phyloP scores from a whole-genome alignment of 2,797 vertebrate genomes.

The Falco novaeseelandiae region DNA sequence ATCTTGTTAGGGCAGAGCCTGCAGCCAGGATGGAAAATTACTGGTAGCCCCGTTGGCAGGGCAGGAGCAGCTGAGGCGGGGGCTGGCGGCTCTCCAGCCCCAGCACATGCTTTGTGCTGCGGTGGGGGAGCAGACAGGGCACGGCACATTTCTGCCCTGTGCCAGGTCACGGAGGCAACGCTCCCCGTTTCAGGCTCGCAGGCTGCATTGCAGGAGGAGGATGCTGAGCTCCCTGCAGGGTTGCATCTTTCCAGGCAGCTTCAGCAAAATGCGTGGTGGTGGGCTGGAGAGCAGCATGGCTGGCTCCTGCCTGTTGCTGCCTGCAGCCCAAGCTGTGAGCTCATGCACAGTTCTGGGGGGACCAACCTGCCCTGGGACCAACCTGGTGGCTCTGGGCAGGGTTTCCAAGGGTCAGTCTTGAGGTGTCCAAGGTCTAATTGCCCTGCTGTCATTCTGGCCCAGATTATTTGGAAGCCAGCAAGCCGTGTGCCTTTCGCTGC shows the following conservation, averaged over 20 bases:
- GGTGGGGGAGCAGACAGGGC: not conserved
- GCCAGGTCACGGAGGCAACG: not conserved
- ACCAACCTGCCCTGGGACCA: not conserved
- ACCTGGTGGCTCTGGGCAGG: not conserved
- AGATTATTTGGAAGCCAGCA: not conserved
- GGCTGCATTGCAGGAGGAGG: not conserved
- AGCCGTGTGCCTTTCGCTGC: not conserved
- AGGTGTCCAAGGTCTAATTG: not conserved
- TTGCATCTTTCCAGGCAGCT: not conserved
- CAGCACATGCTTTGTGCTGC: not conserved
- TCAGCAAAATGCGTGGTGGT: not conserved
- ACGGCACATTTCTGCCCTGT: not conserved
- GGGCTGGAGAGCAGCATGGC: not conserved
- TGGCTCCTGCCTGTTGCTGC: not conserved
- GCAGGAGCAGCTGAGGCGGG: not conserved
- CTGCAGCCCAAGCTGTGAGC: not conserved
- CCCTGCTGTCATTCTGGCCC: not conserved
- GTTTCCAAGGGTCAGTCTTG: not conserved
- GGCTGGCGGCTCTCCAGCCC: not conserved
- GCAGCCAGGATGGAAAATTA: slow-evolving; percentile 52
- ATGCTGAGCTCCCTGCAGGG: not conserved
- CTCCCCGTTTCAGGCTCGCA: fast-evolving
- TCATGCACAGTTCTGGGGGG: fast-evolving
- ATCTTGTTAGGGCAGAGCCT: not conserved
- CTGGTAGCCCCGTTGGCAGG: not conserved